These are phyloP conservation scores for Oreochromis grahami DNA, from an alignment of 2,797 vertebrate species.

Conservation along the genomic window DNA sequence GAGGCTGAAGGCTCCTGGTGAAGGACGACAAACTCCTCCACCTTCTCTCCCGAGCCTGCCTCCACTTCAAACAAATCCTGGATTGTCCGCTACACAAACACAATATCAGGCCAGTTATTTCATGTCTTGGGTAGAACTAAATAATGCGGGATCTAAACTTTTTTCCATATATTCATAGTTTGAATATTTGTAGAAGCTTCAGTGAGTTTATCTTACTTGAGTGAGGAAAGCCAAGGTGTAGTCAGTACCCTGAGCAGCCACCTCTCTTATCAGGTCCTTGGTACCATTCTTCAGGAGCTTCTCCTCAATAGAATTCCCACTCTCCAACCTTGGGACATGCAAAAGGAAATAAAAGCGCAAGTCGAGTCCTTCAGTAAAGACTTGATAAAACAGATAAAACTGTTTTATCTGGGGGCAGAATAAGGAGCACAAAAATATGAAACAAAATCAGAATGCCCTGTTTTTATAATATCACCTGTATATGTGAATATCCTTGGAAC, in stretches of 20 bases:
- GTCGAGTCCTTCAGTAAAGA: not conserved
- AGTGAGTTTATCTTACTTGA: conserved; percentile 74
- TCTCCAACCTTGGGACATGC: conserved; percentile 79
- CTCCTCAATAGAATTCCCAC: conserved; percentile 93
- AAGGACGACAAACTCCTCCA: conserved; percentile 97
- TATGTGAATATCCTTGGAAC: conserved; percentile 94
- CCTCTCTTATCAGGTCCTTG: conserved; percentile 93
- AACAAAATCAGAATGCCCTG: not conserved
- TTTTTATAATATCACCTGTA: conserved; percentile 79
- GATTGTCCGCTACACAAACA: conserved; percentile 86
- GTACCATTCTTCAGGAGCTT: conserved; percentile 93
- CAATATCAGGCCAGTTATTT: not conserved
- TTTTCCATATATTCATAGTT: not conserved
- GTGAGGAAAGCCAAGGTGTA: conserved; percentile 93
- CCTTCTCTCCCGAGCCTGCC: conserved; percentile 90
- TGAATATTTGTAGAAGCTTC: not conserved
- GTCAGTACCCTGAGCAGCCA: conserved; percentile 92
- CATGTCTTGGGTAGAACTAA: not conserved
- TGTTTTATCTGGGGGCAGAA: not conserved
- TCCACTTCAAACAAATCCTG: conserved; percentile 98
- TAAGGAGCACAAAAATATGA: not conserved
- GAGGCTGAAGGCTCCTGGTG: conserved; percentile 93
- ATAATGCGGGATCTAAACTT: not conserved
- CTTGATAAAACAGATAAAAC: not conserved
- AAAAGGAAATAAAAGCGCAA: not conserved